Evolutionary conservation across 1,140 invertebrate species (phyloP), one percentile per base, ranked within the genome.

Genomic region (Drosophila orena): DNA sequence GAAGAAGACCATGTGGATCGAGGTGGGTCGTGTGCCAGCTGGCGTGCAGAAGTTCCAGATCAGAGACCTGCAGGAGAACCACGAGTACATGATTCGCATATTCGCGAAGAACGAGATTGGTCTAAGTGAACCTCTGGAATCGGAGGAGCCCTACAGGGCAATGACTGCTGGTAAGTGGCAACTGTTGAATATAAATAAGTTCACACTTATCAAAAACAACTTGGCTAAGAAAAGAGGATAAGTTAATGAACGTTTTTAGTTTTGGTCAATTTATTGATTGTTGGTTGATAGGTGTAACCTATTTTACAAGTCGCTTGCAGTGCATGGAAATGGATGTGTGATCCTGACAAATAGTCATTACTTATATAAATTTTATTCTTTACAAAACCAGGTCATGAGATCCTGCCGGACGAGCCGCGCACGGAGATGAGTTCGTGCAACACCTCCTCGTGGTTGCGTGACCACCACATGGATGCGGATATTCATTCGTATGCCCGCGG

Each of bases 31-130:
- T 83, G 97, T 98, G 8, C 94, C 95, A 72, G 96, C 96, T 1
- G 95, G 96, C 66, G 95, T 96, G 38, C 96, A 97, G 79, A 97
- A 96, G 92, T 95, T 97, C 80, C 96, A 96, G 64, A 96, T 98
- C 47, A 95, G 95, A 88, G 97, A 98, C 89, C 93, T 98, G 54
- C 96, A 97, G 92, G 97, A 98, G 91, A 95, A 96, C 83, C 97
- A 98, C 86, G 96, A 97, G 81, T 98, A 98, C 90, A 94, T 96
- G 90, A 95, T 99, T 54, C 94, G 97, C 81, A 97, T 98, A 81
- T 98, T 96, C 91, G 98, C 98, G 14, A 95, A 96, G 84, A 99
- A 99, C 93, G 98, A 99, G 93, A 96, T 99, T 66, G 99, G 99
- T 44, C 93, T 97, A 44, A 98, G 98, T 92, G 97, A 99, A 88